Base-by-base conservation (phyloP, 2,888 invertebrate genomes). In the Drosophila anomelani region DNA sequence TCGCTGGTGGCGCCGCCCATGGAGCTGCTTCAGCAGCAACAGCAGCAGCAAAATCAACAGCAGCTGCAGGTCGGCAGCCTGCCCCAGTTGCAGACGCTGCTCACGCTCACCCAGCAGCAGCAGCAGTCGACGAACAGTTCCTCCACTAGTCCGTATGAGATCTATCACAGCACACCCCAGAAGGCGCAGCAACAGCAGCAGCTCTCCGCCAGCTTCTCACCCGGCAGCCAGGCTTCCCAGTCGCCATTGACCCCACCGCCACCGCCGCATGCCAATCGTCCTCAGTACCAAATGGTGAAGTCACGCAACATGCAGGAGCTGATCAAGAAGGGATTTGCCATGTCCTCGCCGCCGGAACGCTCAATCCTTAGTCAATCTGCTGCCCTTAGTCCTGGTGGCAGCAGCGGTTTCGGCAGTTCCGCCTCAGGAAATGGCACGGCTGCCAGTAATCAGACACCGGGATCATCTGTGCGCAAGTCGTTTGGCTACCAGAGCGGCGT, bases 311-410 rank as follows among this genome's bases (percentile, higher is more conserved):
- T 91, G 83, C 91, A 92, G 68, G 88, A 91, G 85, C 92, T 97
- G 74, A 91, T 96, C 57, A 93, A 96, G 85, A 95, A 95, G 79
- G 94, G 95, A 90, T 95, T 95, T 76, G 93, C 93, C 62, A 93
- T 93, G 89, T 93, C 93, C 57, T 93, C 93, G 87, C 92, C 92
- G 12, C 93, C 94, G 17, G 94, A 94, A 73, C 94, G 94, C 81
- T 93, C 94, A 73, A 77, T 87, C 68, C 82, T 95, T 69, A 95
- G 95, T 7, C 95, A 95, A 80, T 95, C 95, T 9, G 95, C 95
- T 32, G 91, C 92, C 3, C 75, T 93, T 3, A 92, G 92, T 78
- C 92, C 93, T 8, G 90, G 90, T 6, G 90, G 90, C 41, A 92
- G 92, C 78, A 91, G 92, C 71, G 92, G 92, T 61, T 92, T 91